Evolutionary conservation across 2,797 vertebrate species (phyloP).

Genomic region (Spinibarbus caldwelli): DNA sequence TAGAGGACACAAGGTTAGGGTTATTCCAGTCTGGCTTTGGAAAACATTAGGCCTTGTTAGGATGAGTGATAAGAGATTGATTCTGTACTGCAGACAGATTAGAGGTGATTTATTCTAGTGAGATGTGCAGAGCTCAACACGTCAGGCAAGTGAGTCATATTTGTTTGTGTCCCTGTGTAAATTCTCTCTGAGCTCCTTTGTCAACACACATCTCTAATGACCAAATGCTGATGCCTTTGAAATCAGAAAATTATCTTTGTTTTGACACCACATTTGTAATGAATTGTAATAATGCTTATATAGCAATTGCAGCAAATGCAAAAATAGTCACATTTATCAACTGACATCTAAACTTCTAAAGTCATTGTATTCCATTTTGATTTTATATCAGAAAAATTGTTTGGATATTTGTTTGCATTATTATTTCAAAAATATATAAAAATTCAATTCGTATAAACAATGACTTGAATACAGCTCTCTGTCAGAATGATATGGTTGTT

Average conservation of each 20-base stretch:
- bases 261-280: constrained; percentile 1
- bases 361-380: not conserved
- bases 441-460: not conserved
- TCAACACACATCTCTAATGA: constrained; percentile 25
- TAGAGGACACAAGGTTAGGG: not conserved
- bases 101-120: constrained; percentile 57
- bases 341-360: not conserved
- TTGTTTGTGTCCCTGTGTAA: constrained; percentile 7
- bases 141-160: constrained; percentile 42
- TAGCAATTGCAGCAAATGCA: not conserved
- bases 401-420: not conserved
- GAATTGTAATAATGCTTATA: not conserved
- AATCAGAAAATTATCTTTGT: constrained; percentile 26
- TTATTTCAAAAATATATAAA: not conserved
- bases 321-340: not conserved
- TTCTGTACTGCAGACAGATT: constrained; percentile 34
- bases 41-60: not conserved
- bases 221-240: constrained; percentile 31
- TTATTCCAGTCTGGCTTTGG: constrained; percentile 13
- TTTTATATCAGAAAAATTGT: not conserved
- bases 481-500: not conserved
- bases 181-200: constrained; percentile 57
- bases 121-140: constrained; percentile 5
- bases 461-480: not conserved
- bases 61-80: constrained; percentile 12